Percentiles rank a stretch among this genome's conserved stretches.
Evolutionary conservation across 2,113 vertebrate species (phyloP).

Genomic region (Emberiza fucata): DNA sequence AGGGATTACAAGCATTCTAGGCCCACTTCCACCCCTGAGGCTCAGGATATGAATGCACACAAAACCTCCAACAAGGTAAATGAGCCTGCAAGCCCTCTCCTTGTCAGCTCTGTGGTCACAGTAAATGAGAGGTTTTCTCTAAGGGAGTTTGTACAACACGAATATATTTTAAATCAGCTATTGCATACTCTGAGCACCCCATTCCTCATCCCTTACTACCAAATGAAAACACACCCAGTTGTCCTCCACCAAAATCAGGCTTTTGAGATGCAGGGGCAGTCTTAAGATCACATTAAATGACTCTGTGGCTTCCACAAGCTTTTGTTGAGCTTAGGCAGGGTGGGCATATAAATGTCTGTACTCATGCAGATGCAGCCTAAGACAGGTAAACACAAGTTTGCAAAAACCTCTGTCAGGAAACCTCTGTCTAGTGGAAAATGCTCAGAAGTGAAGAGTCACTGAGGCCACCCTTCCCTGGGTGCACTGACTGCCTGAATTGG

Average conservation of each 20-base stretch:
- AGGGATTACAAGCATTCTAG: not conserved
- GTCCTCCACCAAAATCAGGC: not conserved
- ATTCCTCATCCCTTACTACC: not conserved
- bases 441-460: not conserved
- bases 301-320: not conserved
- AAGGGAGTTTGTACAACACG: not conserved
- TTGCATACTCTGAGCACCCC: not conserved
- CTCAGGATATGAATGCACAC: constrained; percentile 4
- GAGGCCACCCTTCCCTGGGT: not conserved
- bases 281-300: not conserved
- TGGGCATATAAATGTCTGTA: not conserved
- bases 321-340: not conserved
- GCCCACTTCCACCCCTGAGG: not conserved
- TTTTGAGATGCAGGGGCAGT: not conserved
- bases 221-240: not conserved
- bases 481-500: not conserved
- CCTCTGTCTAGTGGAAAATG: not conserved
- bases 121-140: not conserved
- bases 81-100: not conserved
- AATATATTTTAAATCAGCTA: not conserved
- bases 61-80: not conserved
- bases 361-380: not conserved
- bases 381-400: not conserved
- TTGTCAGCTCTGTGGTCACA: not conserved
- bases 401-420: not conserved